phyloP scores from a whole-genome alignment of 2,888 invertebrate genomes.

The Busseola fusca region DNA sequence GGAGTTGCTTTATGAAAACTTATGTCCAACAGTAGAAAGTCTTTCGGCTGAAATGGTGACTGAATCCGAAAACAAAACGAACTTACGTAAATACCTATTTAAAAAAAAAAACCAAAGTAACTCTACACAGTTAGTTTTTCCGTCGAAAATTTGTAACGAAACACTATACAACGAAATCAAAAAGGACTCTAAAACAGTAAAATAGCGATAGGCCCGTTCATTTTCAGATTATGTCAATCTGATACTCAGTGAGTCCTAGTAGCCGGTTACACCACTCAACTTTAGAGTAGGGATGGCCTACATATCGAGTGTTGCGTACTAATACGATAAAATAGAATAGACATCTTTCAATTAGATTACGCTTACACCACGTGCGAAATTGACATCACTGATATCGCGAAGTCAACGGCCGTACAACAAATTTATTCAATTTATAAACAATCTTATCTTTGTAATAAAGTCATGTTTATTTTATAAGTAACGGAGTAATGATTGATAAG shows the following conservation, averaged over 20 bases:
- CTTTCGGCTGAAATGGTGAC: too few relatives aligned
- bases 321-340: constrained; percentile 43
- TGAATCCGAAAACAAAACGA: too few relatives aligned
- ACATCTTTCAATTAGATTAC: constrained; percentile 53
- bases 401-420: constrained; percentile 57
- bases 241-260: neutral
- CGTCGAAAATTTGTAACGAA: neutral
- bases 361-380: constrained; percentile 44
- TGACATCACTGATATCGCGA: constrained; percentile 43
- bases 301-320: constrained; percentile 32
- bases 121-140: neutral
- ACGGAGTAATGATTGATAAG: too few relatives aligned
- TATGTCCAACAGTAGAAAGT: too few relatives aligned
- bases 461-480: constrained; percentile 59
- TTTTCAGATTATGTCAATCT: constrained; percentile 18
- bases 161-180: neutral
- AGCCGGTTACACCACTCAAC: constrained; percentile 15
- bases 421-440: constrained; percentile 60
- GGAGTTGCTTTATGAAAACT: too few relatives aligned
- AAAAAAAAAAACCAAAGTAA: neutral
- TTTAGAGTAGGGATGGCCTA: constrained; percentile 36
- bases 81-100: neutral
- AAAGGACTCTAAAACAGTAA: neutral
- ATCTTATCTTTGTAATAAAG: constrained; percentile 58
- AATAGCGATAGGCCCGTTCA: neutral